Percentiles rank a stretch among this genome's conserved stretches.
phyloP scores from a whole-genome alignment of 64 coral and sea anemone genomes.

The Pocillopora verrucosa region DNA sequence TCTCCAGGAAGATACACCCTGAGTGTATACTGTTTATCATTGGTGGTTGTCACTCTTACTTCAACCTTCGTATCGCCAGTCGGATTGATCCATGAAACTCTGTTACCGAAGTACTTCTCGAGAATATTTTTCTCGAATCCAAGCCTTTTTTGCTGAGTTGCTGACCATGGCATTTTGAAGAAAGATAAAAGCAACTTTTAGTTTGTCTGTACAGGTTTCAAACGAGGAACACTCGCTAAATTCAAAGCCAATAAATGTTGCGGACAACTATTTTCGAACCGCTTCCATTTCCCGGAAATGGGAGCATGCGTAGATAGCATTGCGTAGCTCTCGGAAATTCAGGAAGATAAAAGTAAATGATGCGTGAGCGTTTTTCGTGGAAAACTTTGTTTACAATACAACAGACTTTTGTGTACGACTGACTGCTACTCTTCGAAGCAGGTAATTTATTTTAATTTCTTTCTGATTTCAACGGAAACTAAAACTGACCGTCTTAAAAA shows the following conservation, averaged over 20 bases:
- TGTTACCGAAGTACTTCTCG: conserved; percentile 59
- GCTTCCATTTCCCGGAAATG: conserved; percentile 1
- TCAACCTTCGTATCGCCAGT: conserved; percentile 39
- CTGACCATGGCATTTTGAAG: conserved; percentile 12
- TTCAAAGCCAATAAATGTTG: neutral
- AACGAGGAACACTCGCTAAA: neutral
- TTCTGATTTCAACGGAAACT: neutral
- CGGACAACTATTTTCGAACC: neutral
- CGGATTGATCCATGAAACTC: conserved; percentile 71
- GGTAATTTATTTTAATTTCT: neutral
- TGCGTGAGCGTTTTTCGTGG: neutral
- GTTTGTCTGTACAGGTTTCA: neutral
- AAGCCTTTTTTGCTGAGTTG: neutral
- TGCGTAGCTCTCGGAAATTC: neutral
- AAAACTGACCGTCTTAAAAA: neutral
- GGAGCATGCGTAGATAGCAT: neutral
- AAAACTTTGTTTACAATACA: neutral
- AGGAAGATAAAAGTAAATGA: neutral
- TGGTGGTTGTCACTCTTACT: conserved; percentile 23
- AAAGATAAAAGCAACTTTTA: neutral
- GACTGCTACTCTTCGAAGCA: neutral
- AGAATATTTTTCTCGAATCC: conserved; percentile 58
- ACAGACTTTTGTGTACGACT: neutral
- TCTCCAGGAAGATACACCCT: conserved; percentile 58
- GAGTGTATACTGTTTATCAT: conserved; percentile 45